Percentiles rank a stretch among this genome's conserved stretches.
Conservation (phyloP, 2,888 invertebrate species). For the Aphelenchoides bicaudatus region DNA sequence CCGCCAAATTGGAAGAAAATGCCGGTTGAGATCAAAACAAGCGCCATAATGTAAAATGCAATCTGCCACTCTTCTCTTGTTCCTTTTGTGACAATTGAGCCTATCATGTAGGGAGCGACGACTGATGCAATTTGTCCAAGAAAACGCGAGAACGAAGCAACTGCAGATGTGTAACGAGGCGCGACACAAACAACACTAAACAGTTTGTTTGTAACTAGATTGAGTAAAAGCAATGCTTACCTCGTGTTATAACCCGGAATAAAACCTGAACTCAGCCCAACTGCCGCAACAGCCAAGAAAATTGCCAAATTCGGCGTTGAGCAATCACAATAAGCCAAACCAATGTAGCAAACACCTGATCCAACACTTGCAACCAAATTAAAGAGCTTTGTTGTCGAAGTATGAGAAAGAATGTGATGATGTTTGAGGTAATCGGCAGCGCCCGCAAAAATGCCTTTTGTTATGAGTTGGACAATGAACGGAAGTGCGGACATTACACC, state of each 20-base stretch:
- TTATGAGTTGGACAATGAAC: constrained; percentile 53
- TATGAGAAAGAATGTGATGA: constrained; percentile 32
- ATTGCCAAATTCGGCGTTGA: constrained; percentile 41
- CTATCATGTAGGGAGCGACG: constrained; percentile 54
- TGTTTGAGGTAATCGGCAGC: constrained; percentile 47
- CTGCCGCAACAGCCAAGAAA: constrained; percentile 45
- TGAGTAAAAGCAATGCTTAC: constrained; percentile 20
- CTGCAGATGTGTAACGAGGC: constrained; percentile 53
- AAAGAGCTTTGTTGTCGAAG: constrained; percentile 48
- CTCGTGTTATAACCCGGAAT: constrained; percentile 59
- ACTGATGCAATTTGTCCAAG: constrained; percentile 57
- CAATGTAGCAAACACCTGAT: constrained; percentile 46
- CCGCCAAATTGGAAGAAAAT: constrained; percentile 55
- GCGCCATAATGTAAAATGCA: constrained; percentile 45
- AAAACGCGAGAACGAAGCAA: constrained; percentile 55
- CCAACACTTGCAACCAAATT: constrained; percentile 57
- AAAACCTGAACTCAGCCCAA: constrained; percentile 57
- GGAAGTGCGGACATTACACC: constrained; percentile 58
- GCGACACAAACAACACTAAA: constrained; percentile 56
- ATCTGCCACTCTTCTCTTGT: constrained; percentile 49
- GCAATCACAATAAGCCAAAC: constrained; percentile 55
- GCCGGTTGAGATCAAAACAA: constrained; percentile 51
- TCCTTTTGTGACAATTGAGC: constrained; percentile 46
- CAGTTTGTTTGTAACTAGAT: neutral
- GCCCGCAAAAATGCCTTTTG: constrained; percentile 52